Percentiles rank a stretch among this genome's conserved stretches.
phyloP scores from a whole-genome alignment of 1,140 invertebrate species.

The Ceratosolen fusciceps region DNA sequence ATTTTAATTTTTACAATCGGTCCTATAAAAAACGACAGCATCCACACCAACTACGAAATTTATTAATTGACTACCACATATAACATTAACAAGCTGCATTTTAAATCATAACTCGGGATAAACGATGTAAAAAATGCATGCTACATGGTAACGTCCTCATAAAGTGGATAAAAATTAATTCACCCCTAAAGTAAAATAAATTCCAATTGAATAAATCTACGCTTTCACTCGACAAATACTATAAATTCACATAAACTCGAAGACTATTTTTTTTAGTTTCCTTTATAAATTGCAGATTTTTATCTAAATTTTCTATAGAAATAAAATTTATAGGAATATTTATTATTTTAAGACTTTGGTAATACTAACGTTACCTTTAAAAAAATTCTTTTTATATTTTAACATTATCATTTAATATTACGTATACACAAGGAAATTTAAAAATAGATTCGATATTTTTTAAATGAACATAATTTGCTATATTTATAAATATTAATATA shows the following conservation, averaged over 20 bases:
- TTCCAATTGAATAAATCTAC: constrained; percentile 1
- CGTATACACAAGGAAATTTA: too few species aligned
- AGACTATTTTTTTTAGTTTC: background rate
- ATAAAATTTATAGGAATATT: too few species aligned
- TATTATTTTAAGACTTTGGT: too few species aligned
- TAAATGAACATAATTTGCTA: too few species aligned
- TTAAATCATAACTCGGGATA: background rate
- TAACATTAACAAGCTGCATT: constrained; percentile 7
- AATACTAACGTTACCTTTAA: too few species aligned
- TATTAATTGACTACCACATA: background rate
- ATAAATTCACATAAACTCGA: background rate
- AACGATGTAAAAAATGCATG: background rate
- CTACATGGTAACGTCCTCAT: background rate
- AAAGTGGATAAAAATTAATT: constrained; percentile 20
- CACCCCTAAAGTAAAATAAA: background rate
- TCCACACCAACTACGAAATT: background rate
- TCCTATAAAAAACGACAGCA: background rate
- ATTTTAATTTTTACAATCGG: background rate
- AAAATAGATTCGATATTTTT: too few species aligned
- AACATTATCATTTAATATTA: too few species aligned
- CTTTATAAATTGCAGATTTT: background rate
- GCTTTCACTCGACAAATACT: background rate
- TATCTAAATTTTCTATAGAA: background rate
- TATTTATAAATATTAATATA: too few species aligned
- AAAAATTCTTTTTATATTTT: too few species aligned